These are phyloP conservation scores for Synanthedon vespiformis DNA, from an alignment of 2,888 invertebrate genomes.

Conservation along the genomic window DNA sequence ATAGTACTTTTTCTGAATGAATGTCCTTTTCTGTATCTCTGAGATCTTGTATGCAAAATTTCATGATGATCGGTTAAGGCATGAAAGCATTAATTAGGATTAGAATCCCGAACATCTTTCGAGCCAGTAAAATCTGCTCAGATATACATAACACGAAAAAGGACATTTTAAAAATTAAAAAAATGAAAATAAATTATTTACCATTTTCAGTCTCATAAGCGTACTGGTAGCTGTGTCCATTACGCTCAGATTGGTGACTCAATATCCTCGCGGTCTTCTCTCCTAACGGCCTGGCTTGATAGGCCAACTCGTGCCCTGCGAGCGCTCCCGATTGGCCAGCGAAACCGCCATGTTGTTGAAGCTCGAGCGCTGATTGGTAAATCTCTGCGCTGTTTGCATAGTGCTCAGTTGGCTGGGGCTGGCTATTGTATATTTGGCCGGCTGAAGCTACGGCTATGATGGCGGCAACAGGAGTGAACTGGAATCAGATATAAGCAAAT, in stretches of 20 bases:
- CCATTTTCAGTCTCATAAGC: slow-evolving; percentile 76
- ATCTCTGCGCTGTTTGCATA: slow-evolving; percentile 27
- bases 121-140: too few relatives aligned
- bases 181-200: slow-evolving; percentile 14
- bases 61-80: too few relatives aligned
- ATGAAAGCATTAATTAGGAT: too few relatives aligned
- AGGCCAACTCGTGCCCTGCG: neutral
- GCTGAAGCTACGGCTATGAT: slow-evolving; percentile 40
- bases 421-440: slow-evolving; percentile 26
- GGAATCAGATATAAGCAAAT: slow-evolving; percentile 10
- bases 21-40: too few relatives aligned
- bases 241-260: slow-evolving; percentile 27
- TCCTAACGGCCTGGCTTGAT: slow-evolving; percentile 10
- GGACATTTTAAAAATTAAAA: too few relatives aligned
- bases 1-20: too few relatives aligned
- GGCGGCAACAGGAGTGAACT: slow-evolving; percentile 33
- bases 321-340: slow-evolving; percentile 20
- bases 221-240: slow-evolving; percentile 45
- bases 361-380: slow-evolving; percentile 37
- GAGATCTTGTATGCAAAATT: too few relatives aligned
- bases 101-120: too few relatives aligned
- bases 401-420: slow-evolving; percentile 11
- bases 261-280: slow-evolving; percentile 41
- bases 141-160: too few relatives aligned
- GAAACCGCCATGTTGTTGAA: slow-evolving; percentile 29